phyloP scores from a whole-genome alignment of 2,888 invertebrate species.

The Selenia dentaria region DNA sequence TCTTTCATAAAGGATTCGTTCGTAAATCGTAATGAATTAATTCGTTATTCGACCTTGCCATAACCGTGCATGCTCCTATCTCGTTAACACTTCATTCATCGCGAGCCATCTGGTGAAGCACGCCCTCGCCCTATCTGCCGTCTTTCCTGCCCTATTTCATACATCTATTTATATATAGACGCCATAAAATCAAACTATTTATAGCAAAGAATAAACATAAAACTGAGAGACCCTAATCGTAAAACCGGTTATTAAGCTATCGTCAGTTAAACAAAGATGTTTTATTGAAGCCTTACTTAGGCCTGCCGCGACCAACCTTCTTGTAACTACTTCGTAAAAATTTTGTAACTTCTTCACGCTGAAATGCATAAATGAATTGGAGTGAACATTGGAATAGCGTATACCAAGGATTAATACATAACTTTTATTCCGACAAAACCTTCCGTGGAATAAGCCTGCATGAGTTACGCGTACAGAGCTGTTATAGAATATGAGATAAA shows the following conservation, averaged over 20 bases:
- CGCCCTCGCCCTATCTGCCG: slow-evolving; percentile 47
- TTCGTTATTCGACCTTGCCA: slow-evolving; percentile 19
- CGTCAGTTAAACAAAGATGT: slow-evolving; percentile 9
- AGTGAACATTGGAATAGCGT: too few species aligned
- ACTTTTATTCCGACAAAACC: too few species aligned
- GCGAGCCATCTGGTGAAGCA: slow-evolving; percentile 66
- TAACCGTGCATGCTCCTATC: slow-evolving; percentile 26
- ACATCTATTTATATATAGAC: slow-evolving; percentile 28
- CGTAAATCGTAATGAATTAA: slow-evolving; percentile 8
- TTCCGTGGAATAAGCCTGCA: too few species aligned
- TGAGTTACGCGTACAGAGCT: too few species aligned
- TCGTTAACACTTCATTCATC: slow-evolving; percentile 73
- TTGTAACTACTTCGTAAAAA: too few species aligned
- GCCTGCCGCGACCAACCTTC: too few species aligned
- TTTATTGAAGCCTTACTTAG: slow-evolving; percentile 3
- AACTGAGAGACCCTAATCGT: slow-evolving; percentile 24
- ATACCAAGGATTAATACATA: too few species aligned
- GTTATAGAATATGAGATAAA: too few species aligned
- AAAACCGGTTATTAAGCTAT: slow-evolving; percentile 19
- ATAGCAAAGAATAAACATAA: slow-evolving; percentile 31
- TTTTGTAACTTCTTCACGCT: too few species aligned
- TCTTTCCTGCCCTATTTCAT: slow-evolving; percentile 42
- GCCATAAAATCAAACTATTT: slow-evolving; percentile 29
- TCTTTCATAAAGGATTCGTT: neutral
- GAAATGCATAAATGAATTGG: too few species aligned